Conservation (phyloP, 2,113 vertebrate genomes). For the Cynoglossus semilaevis region DNA sequence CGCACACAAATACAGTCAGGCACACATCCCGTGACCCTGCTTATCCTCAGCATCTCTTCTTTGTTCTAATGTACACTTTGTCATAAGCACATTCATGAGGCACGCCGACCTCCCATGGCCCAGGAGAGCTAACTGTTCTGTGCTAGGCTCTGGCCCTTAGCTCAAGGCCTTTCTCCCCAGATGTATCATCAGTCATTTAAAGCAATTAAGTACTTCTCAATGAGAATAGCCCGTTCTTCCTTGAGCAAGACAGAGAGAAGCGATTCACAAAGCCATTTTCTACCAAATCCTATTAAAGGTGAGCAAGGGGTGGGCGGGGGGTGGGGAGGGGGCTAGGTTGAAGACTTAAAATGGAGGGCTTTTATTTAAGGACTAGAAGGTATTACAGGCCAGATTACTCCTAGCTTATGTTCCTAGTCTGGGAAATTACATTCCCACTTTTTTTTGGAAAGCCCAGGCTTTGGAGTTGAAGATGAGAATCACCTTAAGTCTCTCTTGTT, state of each 20-base stretch:
- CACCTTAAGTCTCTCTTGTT: constrained; percentile 72
- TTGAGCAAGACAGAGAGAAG: constrained; percentile 77
- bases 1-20: constrained; percentile 4
- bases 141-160: constrained; percentile 59
- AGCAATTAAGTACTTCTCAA: constrained; percentile 81
- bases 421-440: constrained; percentile 79
- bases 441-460: constrained; percentile 63
- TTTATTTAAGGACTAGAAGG: constrained; percentile 82
- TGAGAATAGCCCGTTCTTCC: constrained; percentile 71
- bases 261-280: constrained; percentile 81
- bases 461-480: constrained; percentile 72
- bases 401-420: constrained; percentile 80
- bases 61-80: constrained; percentile 11
- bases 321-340: constrained; percentile 56
- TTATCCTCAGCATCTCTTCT: constrained; percentile 45
- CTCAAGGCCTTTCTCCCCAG: constrained; percentile 71
- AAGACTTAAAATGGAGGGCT: constrained; percentile 79
- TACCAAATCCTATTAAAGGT: constrained; percentile 82
- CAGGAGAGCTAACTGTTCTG: constrained; percentile 59
- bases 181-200: constrained; percentile 82
- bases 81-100: constrained; percentile 16
- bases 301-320: constrained; percentile 36
- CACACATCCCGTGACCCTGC: constrained; percentile 31
- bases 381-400: constrained; percentile 82
- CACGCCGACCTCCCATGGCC: constrained; percentile 21